Percentiles rank a stretch among this genome's conserved stretches.
phyloP scores from a whole-genome alignment of 2,797 vertebrate genomes.

The Hippoglossus hippoglossus region DNA sequence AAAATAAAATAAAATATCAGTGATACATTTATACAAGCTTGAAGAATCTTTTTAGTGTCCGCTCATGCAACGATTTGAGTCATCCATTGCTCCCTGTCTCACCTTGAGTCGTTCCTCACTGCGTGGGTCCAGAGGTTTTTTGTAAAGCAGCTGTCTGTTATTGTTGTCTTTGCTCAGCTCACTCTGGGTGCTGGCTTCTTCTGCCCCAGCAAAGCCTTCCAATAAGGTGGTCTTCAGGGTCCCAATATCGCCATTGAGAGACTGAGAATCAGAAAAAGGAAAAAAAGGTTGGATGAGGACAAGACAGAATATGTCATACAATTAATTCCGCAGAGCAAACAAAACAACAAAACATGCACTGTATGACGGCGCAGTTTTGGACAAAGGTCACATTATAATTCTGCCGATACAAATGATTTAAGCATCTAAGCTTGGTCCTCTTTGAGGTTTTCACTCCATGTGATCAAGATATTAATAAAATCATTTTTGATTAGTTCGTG shows the following conservation, averaged over 20 bases:
- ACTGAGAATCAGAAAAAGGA: conserved; percentile 78
- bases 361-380: background rate
- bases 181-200: conserved; percentile 90
- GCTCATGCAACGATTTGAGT: conserved; percentile 4
- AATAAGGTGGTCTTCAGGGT: conserved; percentile 92
- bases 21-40: background rate
- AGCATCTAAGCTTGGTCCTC: background rate
- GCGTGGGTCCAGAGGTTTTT: conserved; percentile 94
- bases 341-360: background rate
- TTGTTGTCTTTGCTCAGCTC: conserved; percentile 86
- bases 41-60: background rate
- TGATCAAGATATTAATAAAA: background rate
- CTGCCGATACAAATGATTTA: conserved; percentile 3
- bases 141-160: conserved; percentile 93
- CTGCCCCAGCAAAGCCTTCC: conserved; percentile 93
- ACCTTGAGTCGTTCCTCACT: conserved; percentile 97
- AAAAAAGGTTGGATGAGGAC: background rate
- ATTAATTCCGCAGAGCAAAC: background rate
- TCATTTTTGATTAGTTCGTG: background rate
- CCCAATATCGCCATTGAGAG: conserved; percentile 93
- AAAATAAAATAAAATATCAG: background rate
- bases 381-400: background rate
- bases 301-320: no score
- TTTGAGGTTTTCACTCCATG: background rate
- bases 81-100: conserved; percentile 10